phyloP scores from a whole-genome alignment of 2,113 vertebrate species.

The Oplegnathus fasciatus region DNA sequence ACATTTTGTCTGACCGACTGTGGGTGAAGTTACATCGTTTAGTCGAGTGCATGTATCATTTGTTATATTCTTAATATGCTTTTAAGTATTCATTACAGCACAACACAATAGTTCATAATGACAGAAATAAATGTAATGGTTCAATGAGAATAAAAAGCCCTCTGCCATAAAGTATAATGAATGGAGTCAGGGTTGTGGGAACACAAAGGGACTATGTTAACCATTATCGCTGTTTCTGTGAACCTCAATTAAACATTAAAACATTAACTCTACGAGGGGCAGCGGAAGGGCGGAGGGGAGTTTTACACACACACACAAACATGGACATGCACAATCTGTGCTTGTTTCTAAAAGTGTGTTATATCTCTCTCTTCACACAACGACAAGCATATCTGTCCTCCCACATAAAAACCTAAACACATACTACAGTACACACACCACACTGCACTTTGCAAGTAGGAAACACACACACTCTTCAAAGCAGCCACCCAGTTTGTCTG shows the following conservation, averaged over 20 bases:
- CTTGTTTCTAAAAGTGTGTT: conserved; percentile 20
- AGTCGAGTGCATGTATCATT: neutral
- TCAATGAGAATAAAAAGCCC: neutral
- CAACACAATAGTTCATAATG: neutral
- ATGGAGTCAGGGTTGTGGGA: conserved; percentile 37
- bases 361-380: neutral
- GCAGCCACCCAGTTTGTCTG: conserved; percentile 16
- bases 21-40: neutral
- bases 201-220: conserved; percentile 51
- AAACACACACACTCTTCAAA: conserved; percentile 31
- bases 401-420: neutral
- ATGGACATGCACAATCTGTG: neutral
- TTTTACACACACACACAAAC: conserved; percentile 4
- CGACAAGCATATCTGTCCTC: neutral
- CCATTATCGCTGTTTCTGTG: conserved; percentile 46
- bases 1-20: neutral
- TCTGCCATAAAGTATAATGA: conserved; percentile 5
- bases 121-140: neutral
- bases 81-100: neutral
- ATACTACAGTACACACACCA: neutral
- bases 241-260: conserved; percentile 72
- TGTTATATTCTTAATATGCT: neutral
- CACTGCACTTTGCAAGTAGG: neutral
- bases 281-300: neutral
- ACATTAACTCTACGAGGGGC: conserved; percentile 27